Conservation (phyloP, 1,140 invertebrate genomes). For the Leguminivora glycinivorella region DNA sequence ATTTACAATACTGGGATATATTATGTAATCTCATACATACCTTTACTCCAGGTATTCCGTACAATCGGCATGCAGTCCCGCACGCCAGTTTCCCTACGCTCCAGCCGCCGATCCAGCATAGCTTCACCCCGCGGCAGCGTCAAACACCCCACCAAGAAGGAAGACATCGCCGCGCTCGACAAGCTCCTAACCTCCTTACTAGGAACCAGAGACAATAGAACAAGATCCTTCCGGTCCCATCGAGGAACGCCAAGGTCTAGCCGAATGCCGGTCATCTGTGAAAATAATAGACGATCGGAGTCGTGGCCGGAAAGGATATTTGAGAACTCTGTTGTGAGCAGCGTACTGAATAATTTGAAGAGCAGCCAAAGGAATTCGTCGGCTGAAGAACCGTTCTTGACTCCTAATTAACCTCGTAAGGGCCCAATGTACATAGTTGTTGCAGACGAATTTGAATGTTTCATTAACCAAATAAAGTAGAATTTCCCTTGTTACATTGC, state of each 20-base stretch:
- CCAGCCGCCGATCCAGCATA: conserved; percentile 53
- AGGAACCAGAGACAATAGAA: conserved; percentile 53
- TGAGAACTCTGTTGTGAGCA: conserved; percentile 60
- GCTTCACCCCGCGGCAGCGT: conserved; percentile 40
- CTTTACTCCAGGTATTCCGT: conserved; percentile 51
- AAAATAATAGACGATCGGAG: conserved; percentile 52
- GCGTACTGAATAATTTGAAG: conserved; percentile 60
- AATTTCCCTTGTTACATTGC: no score
- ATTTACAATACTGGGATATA: not conserved
- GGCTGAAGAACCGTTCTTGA: conserved; percentile 62
- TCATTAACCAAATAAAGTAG: no score
- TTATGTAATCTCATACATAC: conserved; percentile 28
- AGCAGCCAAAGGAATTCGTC: conserved; percentile 52
- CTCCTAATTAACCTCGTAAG: no score
- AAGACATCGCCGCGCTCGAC: conserved; percentile 72
- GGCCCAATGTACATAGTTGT: no score
- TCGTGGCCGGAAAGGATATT: conserved; percentile 67
- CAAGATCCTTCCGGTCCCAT: conserved; percentile 60
- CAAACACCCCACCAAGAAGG: conserved; percentile 39
- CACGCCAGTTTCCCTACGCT: conserved; percentile 48
- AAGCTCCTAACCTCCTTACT: conserved; percentile 70
- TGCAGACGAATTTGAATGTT: no score
- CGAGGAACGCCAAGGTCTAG: conserved; percentile 60
- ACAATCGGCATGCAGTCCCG: conserved; percentile 61
- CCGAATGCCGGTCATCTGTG: conserved; percentile 46